Evolutionary conservation across 1,140 invertebrate species (phyloP).

Genomic region (Drosophila melanogaster): Release_6_plus_ISO1_MT NC_004354.4:9514001-9514500

Average conservation of each 20-base stretch:
- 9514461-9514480: too few species aligned
- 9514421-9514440: too few species aligned
- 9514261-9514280: constrained; percentile 7
- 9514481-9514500: too few species aligned
- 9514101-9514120: constrained; percentile 1
- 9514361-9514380: background rate
- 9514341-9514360: background rate
- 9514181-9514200: constrained; percentile 6
- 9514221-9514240: constrained; percentile 10
- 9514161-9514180: constrained; percentile 36
- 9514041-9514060: too few species aligned
- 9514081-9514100: background rate
- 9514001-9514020: constrained; percentile 26
- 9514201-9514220: constrained; percentile 7
- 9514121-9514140: constrained; percentile 24
- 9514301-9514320: background rate
- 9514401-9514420: too few species aligned
- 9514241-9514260: background rate
- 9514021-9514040: constrained; percentile 20
- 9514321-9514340: background rate
- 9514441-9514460: too few species aligned
- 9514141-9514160: constrained; percentile 6
- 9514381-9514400: background rate
- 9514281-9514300: constrained; percentile 15
- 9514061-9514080: background rate